Percentiles rank a stretch among this genome's conserved stretches.
phyloP scores from a whole-genome alignment of 2,888 invertebrate genomes.

The Calliopum simillimum region DNA sequence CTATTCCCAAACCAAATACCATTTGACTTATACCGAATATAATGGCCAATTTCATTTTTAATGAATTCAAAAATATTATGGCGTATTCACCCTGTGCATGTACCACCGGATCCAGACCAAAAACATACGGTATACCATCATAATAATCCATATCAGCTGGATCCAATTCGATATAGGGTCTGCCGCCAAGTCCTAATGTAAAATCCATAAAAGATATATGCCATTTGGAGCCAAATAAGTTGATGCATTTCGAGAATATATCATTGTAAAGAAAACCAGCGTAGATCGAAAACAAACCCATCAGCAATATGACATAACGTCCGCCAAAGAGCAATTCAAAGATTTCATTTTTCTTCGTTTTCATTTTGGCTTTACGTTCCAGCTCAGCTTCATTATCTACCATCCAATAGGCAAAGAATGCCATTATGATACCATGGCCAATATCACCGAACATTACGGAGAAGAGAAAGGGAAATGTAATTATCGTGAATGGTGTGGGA shows the following conservation, averaged over 20 bases:
- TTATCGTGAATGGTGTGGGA: constrained; percentile 88
- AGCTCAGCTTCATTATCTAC: constrained; percentile 82
- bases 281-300: constrained; percentile 98
- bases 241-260: constrained; percentile 90
- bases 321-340: constrained; percentile 97
- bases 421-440: constrained; percentile 90
- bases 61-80: constrained; percentile 91
- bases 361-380: constrained; percentile 65
- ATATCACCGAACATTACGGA: constrained; percentile 97
- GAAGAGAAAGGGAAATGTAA: constrained; percentile 95
- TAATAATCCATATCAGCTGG: constrained; percentile 68
- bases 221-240: constrained; percentile 94
- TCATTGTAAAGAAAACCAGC: constrained; percentile 98
- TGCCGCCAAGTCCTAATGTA: constrained; percentile 65
- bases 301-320: constrained; percentile 94
- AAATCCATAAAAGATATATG: constrained; percentile 68
- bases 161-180: constrained; percentile 71
- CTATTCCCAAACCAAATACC: constrained; percentile 90
- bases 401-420: constrained; percentile 83
- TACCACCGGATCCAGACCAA: constrained; percentile 86
- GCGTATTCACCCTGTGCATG: constrained; percentile 82
- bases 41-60: constrained; percentile 96
- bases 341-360: constrained; percentile 81
- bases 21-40: constrained; percentile 94
- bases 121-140: constrained; percentile 71